phyloP scores from a whole-genome alignment of 1,140 invertebrate species.

The Gryllus bimaculatus region DNA sequence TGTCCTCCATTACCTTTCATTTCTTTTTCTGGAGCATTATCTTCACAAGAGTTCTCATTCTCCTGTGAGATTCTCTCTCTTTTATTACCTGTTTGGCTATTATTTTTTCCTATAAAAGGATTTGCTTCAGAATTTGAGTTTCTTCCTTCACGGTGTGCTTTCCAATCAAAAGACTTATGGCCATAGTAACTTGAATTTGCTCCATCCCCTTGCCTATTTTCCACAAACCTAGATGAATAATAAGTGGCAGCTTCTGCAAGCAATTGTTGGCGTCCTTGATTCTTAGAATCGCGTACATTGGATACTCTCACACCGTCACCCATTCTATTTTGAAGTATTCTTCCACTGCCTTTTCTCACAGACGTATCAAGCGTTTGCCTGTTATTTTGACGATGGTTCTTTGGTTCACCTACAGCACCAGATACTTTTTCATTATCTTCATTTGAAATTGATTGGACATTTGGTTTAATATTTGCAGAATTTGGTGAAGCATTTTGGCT shows the following conservation, averaged over 20 bases:
- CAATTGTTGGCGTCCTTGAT: constrained; percentile 9
- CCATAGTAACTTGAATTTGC: background rate
- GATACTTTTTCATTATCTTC: background rate
- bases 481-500: background rate
- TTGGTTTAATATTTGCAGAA: background rate
- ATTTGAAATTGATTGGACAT: background rate
- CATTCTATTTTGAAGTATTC: background rate
- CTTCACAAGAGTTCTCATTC: background rate
- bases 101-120: background rate
- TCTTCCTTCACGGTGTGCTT: too few species aligned
- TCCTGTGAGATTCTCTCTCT: too few species aligned
- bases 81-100: background rate
- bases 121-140: background rate
- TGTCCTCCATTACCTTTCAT: too few species aligned
- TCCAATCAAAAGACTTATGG: too few species aligned
- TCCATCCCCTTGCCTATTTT: background rate
- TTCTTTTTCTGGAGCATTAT: too few species aligned
- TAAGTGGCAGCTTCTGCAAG: constrained; percentile 15
- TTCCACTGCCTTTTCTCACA: constrained; percentile 5
- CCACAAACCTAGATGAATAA: background rate
- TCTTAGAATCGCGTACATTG: constrained; percentile 10
- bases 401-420: background rate
- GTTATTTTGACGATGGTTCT: background rate
- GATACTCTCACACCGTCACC: background rate
- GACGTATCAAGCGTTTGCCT: too few species aligned